Conservation (phyloP, 2,888 invertebrate species). For the Cephus nigrinus region DNA sequence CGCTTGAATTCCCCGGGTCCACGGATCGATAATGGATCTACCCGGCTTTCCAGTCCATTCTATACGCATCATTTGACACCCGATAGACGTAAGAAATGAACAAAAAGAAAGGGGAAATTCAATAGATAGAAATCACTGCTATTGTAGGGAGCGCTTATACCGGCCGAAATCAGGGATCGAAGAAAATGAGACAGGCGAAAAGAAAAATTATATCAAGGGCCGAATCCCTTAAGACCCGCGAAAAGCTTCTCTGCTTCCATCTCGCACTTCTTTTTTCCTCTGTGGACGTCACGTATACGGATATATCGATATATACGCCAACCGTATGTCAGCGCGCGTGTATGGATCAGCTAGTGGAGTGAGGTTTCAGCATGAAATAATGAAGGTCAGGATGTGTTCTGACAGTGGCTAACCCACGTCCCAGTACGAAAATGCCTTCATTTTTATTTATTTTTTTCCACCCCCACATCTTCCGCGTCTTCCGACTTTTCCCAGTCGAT, state of each 20-base stretch:
- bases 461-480: neutral
- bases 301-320: neutral
- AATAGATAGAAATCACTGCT: conserved; percentile 60
- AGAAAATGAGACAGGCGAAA: conserved; percentile 53
- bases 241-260: conserved; percentile 10
- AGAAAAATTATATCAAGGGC: conserved; percentile 55
- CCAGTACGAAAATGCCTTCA: conserved; percentile 21
- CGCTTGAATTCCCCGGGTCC: conserved; percentile 37
- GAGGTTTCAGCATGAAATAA: conserved; percentile 41
- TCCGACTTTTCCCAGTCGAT: neutral
- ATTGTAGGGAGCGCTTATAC: conserved; percentile 43
- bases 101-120: conserved; percentile 47
- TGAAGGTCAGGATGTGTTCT: conserved; percentile 37
- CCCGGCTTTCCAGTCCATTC: conserved; percentile 56
- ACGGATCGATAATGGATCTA: conserved; percentile 57
- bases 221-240: conserved; percentile 51
- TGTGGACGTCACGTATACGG: neutral
- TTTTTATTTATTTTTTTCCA: conserved; percentile 6
- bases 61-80: conserved; percentile 63
- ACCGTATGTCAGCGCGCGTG: neutral
- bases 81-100: conserved; percentile 49
- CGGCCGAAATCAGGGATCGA: conserved; percentile 21
- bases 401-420: conserved; percentile 35
- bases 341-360: conserved; percentile 17
- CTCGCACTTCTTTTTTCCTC: neutral